A percentile compares a stretch with the other conserved stretches of the same genome.
These are phyloP conservation scores for Automeris io DNA, from an alignment of 2,888 invertebrate genomes.

Conservation along the genomic window DNA sequence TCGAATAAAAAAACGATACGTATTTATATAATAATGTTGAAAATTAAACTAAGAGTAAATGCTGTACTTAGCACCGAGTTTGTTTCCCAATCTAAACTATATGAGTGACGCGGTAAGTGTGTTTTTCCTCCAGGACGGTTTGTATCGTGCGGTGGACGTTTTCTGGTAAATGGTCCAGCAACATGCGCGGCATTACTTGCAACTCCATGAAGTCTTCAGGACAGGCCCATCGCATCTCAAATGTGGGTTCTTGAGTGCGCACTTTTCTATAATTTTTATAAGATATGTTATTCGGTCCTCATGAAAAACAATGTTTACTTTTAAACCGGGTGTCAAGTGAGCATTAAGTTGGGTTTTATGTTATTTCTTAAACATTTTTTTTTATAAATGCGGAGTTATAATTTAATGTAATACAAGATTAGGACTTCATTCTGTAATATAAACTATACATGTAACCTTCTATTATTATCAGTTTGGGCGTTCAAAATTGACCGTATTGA, in stretches of 20 bases:
- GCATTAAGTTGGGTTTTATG: too few relatives aligned
- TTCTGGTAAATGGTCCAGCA: constrained; percentile 91
- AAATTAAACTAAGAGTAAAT: constrained; percentile 13
- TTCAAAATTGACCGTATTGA: too few relatives aligned
- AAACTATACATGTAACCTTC: not conserved
- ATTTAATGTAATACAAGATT: too few relatives aligned
- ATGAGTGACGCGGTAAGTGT: constrained; percentile 62
- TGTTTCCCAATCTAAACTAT: constrained; percentile 31
- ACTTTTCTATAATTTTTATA: constrained; percentile 79
- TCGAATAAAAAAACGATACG: constrained; percentile 6
- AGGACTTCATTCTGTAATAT: too few relatives aligned
- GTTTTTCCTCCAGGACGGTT: constrained; percentile 76
- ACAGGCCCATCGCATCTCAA: constrained; percentile 87
- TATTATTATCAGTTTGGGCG: too few relatives aligned
- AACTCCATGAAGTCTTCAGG: constrained; percentile 89
- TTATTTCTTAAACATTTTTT: too few relatives aligned
- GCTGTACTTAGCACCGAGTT: constrained; percentile 11
- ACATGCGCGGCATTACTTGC: constrained; percentile 89
- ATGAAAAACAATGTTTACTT: too few relatives aligned
- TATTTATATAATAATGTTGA: too few relatives aligned
- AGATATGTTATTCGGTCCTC: too few relatives aligned
- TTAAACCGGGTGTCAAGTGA: too few relatives aligned
- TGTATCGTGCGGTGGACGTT: constrained; percentile 84
- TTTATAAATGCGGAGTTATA: too few relatives aligned
- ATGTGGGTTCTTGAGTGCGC: constrained; percentile 79